Conservation (phyloP, 2,888 invertebrate genomes). For the Achlya flavicornis region DNA sequence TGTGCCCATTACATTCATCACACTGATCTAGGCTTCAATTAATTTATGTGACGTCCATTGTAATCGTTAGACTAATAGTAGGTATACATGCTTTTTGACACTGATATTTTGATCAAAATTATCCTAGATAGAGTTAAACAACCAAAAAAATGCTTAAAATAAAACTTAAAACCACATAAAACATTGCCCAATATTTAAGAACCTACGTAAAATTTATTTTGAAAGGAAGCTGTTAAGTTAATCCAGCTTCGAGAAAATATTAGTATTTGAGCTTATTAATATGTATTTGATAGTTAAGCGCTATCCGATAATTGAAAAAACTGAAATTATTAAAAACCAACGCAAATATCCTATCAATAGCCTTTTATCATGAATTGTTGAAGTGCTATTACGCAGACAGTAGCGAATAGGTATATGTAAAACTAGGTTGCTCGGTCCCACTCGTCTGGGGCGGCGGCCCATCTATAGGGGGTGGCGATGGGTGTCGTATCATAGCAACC, state of each 20-base stretch:
- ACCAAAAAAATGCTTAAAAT: neutral
- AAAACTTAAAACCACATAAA: too few species aligned
- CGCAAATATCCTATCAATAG: conserved; percentile 61
- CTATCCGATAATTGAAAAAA: conserved; percentile 14
- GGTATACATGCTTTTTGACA: neutral
- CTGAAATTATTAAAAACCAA: conserved; percentile 31
- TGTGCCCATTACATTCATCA: neutral
- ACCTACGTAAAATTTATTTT: too few species aligned
- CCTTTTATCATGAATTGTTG: conserved; percentile 78
- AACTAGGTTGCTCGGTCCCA: conserved; percentile 73
- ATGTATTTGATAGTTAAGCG: neutral
- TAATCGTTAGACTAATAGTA: neutral
- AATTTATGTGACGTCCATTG: neutral
- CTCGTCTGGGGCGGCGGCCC: conserved; percentile 75
- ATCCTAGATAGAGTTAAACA: neutral
- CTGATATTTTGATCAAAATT: neutral
- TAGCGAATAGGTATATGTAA: conserved; percentile 67
- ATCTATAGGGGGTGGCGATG: conserved; percentile 64
- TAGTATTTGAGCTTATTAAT: neutral
- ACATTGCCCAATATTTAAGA: too few species aligned
- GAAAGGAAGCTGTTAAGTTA: too few species aligned
- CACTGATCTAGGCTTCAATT: neutral
- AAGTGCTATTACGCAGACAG: conserved; percentile 79
- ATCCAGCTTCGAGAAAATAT: too few species aligned
- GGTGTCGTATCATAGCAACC: conserved; percentile 79